A percentile compares a stretch with the other conserved stretches of the same genome.
These are phyloP conservation scores for Gymnobelideus leadbeateri DNA, from an alignment of 2,113 vertebrate species.

Conservation along the genomic window DNA sequence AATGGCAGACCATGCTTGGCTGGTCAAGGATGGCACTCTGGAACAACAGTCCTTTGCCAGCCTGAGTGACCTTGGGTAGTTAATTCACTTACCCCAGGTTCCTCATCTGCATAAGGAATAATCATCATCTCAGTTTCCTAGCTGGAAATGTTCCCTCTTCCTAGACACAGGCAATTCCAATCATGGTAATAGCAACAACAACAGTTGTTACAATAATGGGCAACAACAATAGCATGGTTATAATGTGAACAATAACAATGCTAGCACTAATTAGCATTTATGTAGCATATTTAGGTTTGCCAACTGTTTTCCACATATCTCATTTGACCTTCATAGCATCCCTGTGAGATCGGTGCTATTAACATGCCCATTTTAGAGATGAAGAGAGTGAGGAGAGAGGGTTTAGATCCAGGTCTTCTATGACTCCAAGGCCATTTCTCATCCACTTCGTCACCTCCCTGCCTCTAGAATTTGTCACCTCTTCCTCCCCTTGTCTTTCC, in stretches of 20 bases:
- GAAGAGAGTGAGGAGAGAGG: not conserved
- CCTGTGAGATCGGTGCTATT: not conserved
- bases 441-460: not conserved
- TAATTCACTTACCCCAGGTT: not conserved
- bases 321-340: not conserved
- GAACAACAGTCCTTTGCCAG: not conserved
- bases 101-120: not conserved
- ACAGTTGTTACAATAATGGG: not conserved
- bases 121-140: not conserved
- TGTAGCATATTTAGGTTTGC: not conserved
- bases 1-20: not conserved
- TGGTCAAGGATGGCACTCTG: not conserved
- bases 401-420: not conserved
- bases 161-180: not conserved
- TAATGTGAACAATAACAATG: no score
- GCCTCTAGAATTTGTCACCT: not conserved
- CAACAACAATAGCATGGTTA: not conserved
- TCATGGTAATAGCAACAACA: not conserved
- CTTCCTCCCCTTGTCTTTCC: not conserved
- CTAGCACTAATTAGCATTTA: not conserved
- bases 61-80: not conserved
- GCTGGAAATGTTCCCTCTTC: not conserved
- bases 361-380: not conserved
- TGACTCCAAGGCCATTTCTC: not conserved
- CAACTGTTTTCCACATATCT: not conserved